A percentile compares a stretch with the other conserved stretches of the same genome.
phyloP scores from a whole-genome alignment of 2,113 vertebrate species.

The Rhegmatorhina hoffmannsi region DNA sequence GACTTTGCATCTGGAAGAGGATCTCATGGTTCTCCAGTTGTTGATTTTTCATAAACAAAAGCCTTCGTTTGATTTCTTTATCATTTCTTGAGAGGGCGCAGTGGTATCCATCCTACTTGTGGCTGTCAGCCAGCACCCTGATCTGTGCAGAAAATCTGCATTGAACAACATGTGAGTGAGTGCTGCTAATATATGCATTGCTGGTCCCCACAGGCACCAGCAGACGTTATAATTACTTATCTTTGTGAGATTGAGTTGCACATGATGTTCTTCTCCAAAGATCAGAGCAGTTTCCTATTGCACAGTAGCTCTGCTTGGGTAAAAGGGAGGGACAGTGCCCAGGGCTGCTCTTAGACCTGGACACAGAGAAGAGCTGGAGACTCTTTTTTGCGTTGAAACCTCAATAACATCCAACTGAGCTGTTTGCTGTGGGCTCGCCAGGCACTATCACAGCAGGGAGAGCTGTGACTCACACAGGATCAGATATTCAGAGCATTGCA shows the following conservation, averaged over 20 bases:
- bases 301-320: neutral
- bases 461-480: neutral
- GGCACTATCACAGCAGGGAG: accelerated
- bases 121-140: neutral
- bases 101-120: neutral
- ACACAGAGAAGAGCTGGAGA: neutral
- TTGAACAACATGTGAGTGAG: neutral
- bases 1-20: neutral
- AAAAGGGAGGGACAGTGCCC: neutral
- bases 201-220: slow-evolving; percentile 43
- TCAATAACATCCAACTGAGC: accelerated
- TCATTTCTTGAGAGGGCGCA: slow-evolving; percentile 6
- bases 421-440: neutral
- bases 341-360: neutral
- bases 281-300: neutral
- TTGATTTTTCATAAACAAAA: neutral
- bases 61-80: neutral
- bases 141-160: slow-evolving; percentile 60
- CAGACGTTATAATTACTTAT: neutral
- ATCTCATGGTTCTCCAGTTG: neutral
- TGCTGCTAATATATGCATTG: slow-evolving; percentile 43
- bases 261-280: neutral
- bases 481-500: accelerated
- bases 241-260: neutral
- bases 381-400: neutral